Base-by-base conservation (phyloP, 2,888 invertebrate species). In the Criorhina ranunculi region DNA sequence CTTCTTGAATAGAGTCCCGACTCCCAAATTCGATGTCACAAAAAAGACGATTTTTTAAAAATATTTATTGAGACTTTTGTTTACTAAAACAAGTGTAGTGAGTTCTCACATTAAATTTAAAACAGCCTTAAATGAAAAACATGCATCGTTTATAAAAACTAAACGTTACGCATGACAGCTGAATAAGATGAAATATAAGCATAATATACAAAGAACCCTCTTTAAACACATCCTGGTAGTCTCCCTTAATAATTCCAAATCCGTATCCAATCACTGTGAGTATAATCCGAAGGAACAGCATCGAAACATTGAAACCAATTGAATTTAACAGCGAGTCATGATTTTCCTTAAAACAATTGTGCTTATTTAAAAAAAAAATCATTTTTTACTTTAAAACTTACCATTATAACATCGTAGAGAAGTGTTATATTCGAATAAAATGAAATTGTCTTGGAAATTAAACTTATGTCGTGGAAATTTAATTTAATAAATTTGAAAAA, bases 401-500 rank as follows among this genome's bases (percentile, higher is more conserved):
- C 78, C 73, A 4, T 29, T 7, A 64, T 0, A 11, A 79, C 15
- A 33, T 60, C 60, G 11, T 64, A 83, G 2, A 83, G 51, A 1
- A 83, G 46, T 7, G 29, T 42, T 1, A 64, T 8, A 44, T 83
- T 69, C 0, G 78, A 79, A 19, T 51, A 44, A 0, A 83, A 8
- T 19, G 62, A 62, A 35, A 69, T 64, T 7, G 69, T 19, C 29
- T 78, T 78, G 5, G 55, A 46, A 2, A 83, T 51, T 12, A 83
- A 19, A 15, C 73, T 73, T 2, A 83, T 42, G n/a, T 83, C 78
- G 12, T 83, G 83, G n/a, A 79, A 78, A 33, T 83, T 83, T 0
- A 83, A n/a, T 37, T 75, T 83, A 0, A 83, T 15, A 8, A 24
- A 2, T 35, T 73, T 75, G 0, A 46, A 57, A 11, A 83, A 12